Evolutionary conservation across 2,797 vertebrate genomes (phyloP), one percentile per base, ranked within the genome.

Genomic region (Girardinus metallicus): DNA sequence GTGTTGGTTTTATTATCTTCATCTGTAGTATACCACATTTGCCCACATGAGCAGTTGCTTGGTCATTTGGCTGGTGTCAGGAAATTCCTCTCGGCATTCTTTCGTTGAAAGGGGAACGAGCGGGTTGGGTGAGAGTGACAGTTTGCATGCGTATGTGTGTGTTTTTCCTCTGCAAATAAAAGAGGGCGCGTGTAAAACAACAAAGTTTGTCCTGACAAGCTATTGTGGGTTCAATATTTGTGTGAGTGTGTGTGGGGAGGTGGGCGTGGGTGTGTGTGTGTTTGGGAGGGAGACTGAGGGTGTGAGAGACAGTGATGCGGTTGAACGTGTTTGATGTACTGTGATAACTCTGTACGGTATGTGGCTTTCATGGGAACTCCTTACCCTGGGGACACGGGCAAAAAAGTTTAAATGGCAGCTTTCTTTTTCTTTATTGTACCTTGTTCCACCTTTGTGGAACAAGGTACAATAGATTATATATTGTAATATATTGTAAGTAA

Each of bases 301-400:
- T 91, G 85, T 85, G 91, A 85, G 89, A 92, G 89, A 90, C 79
- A 90, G 85, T 81, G 91, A 89, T 89, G 85, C 77, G 81, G 85
- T 76, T 95, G 91, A 87, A 90, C 77, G 82, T 94, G 91, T 93
- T 90, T 93, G 93, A 94, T 94, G 88, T 94, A 85, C 93, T 95
- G 93, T 93, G 89, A 95, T 95, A 90, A 94, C 91, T 93, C 90
- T 92, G 90, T 94, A 90, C 93, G 91, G 94, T 95, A 94, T 96
- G 94, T 94, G 90, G 88, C 88, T 95, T 94, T 91, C 92, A 93
- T 92, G 91, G 95, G 92, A 95, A 95, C 95, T 95, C 93, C 94
- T 95, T 93, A 76, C 93, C 94, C 94, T 86, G 80, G 81, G 92
- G 95, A 94, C 90, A 92, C 79, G 76, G 80, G 75, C 82, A 79